Conservation (phyloP, 2,797 vertebrate genomes). For the Acipenser ruthenus region DNA sequence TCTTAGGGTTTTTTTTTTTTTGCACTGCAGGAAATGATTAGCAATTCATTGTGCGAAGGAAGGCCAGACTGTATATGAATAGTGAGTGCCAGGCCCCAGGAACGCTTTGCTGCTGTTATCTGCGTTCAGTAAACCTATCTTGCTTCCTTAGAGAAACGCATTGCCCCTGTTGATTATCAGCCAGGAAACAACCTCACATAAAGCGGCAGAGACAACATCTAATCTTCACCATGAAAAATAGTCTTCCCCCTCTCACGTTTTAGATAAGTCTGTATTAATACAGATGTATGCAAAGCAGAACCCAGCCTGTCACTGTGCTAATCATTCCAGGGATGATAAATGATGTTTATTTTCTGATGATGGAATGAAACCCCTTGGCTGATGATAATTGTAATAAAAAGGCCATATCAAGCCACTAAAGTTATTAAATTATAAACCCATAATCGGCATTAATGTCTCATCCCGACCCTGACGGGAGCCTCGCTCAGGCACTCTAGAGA, state of each 20-base stretch:
- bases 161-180: constrained; percentile 55
- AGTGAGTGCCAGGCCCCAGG: background rate
- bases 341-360: constrained; percentile 96
- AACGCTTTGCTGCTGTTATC: background rate
- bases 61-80: background rate
- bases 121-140: constrained; percentile 11
- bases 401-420: constrained; percentile 87
- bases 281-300: constrained; percentile 86
- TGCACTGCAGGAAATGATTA: background rate
- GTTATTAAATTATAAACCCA: constrained; percentile 94
- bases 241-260: constrained; percentile 52
- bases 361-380: constrained; percentile 86
- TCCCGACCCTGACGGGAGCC: constrained; percentile 53
- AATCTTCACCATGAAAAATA: constrained; percentile 71
- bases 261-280: constrained; percentile 67
- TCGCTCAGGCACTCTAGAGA: constrained; percentile 44
- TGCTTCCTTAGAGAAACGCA: constrained; percentile 9
- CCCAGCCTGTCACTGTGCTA: constrained; percentile 80
- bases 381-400: constrained; percentile 97
- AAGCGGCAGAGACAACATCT: constrained; percentile 65
- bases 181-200: constrained; percentile 65
- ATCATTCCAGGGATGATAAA: constrained; percentile 95
- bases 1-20: background rate
- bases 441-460: constrained; percentile 84
- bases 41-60: background rate